Conservation (phyloP, 2,797 vertebrate genomes). For the Argentina silus region DNA sequence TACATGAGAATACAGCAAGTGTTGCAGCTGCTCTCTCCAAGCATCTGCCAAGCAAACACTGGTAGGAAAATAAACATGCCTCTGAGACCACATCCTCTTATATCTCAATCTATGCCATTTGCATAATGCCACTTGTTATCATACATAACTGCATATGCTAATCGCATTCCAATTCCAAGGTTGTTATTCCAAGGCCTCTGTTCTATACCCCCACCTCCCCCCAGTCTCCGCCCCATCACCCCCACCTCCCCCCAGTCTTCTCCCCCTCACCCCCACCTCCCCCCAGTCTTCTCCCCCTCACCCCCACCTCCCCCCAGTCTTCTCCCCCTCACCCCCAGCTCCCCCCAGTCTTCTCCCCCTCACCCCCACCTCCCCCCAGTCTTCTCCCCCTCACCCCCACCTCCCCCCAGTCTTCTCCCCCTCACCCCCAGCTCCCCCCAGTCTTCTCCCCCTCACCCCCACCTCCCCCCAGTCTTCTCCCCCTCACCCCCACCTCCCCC, state of each 20-base stretch:
- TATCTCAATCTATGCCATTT: slow-evolving; percentile 33
- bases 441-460: background rate
- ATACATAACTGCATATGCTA: slow-evolving; percentile 6
- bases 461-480: too few species aligned
- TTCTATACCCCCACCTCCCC: slow-evolving; percentile 21
- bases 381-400: background rate
- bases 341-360: slow-evolving; percentile 3
- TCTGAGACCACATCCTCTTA: slow-evolving; percentile 30
- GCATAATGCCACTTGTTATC: background rate
- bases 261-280: background rate
- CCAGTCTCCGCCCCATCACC: background rate
- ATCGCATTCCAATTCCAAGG: slow-evolving; percentile 52
- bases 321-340: background rate
- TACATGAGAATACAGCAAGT: slow-evolving; percentile 38
- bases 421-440: slow-evolving; percentile 22
- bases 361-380: background rate
- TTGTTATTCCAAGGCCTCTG: slow-evolving; percentile 38
- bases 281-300: too few species aligned
- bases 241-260: background rate
- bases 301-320: slow-evolving; percentile 24
- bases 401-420: background rate
- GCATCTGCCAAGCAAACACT: slow-evolving; percentile 47
- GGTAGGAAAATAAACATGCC: slow-evolving; percentile 56
- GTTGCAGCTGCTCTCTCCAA: slow-evolving; percentile 49
- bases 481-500: slow-evolving; percentile 14